phyloP scores from a whole-genome alignment of 2,113 vertebrate species.

The Sterna hirundo region DNA sequence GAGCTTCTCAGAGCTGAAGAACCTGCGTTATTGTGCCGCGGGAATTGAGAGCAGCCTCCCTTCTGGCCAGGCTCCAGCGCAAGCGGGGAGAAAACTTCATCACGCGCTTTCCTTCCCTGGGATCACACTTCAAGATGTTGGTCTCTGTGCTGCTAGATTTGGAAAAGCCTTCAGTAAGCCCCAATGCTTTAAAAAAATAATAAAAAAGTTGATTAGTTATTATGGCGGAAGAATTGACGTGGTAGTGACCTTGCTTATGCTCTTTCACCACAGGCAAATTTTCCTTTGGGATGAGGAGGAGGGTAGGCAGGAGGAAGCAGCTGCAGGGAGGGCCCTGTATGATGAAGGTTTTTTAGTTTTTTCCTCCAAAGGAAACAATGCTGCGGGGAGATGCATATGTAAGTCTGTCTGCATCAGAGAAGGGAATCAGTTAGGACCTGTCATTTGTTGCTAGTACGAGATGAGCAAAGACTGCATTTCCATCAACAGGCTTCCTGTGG shows the following conservation, averaged over 20 bases:
- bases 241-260: not conserved
- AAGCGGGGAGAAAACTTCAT: not conserved
- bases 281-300: not conserved
- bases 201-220: not conserved
- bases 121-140: not conserved
- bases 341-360: not conserved
- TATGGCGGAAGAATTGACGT: not conserved
- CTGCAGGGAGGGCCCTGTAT: not conserved
- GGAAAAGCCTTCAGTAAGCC: not conserved
- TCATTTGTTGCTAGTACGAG: not conserved
- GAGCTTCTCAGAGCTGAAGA: not conserved
- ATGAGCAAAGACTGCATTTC: not conserved
- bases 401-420: not conserved
- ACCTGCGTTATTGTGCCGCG: fast-evolving
- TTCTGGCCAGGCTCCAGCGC: fast-evolving
- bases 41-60: not conserved
- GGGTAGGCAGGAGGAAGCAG: constrained; percentile 34
- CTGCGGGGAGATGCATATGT: not conserved
- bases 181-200: not conserved
- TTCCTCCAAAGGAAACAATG: not conserved
- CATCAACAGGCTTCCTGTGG: not conserved
- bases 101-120: fast-evolving
- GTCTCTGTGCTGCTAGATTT: not conserved
- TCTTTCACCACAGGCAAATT: not conserved
- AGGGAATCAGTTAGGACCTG: not conserved